Conservation (phyloP, 2,113 vertebrate species). For the Pteronura brasiliensis region DNA sequence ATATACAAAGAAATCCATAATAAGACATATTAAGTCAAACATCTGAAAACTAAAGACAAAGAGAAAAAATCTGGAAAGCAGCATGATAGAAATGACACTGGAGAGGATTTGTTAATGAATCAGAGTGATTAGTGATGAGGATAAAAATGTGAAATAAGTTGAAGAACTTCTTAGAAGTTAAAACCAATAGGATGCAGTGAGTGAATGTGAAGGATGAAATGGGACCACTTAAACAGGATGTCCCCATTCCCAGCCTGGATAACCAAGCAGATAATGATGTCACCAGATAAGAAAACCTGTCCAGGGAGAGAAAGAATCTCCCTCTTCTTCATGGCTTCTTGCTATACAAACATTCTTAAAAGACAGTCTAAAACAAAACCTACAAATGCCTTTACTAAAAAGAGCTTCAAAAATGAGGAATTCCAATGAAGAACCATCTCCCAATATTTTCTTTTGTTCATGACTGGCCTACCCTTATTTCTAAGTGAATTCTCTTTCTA, state of each 20-base stretch:
- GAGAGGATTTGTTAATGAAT: neutral
- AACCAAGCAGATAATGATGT: neutral
- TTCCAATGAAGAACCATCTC: neutral
- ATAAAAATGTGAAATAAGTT: neutral
- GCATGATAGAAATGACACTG: neutral
- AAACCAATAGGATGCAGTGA: neutral
- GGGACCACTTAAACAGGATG: neutral
- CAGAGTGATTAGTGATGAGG: neutral
- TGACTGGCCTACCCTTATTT: neutral
- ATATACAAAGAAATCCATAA: neutral
- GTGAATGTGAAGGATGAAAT: neutral
- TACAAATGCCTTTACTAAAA: neutral
- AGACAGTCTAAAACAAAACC: neutral
- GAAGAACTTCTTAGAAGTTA: neutral
- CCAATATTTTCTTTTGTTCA: neutral
- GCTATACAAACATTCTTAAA: neutral
- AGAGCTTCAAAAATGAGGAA: neutral
- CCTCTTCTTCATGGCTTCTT: neutral
- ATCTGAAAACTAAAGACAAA: neutral
- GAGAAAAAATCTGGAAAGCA: neutral
- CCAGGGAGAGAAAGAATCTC: neutral
- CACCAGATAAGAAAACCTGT: neutral
- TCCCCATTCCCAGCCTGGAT: neutral
- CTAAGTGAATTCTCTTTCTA: neutral
- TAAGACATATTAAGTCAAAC: neutral